Evolutionary conservation across 2,113 vertebrate genomes (phyloP), one percentile per base, ranked within the genome.

Genomic region (Myotis lucifugus): DNA sequence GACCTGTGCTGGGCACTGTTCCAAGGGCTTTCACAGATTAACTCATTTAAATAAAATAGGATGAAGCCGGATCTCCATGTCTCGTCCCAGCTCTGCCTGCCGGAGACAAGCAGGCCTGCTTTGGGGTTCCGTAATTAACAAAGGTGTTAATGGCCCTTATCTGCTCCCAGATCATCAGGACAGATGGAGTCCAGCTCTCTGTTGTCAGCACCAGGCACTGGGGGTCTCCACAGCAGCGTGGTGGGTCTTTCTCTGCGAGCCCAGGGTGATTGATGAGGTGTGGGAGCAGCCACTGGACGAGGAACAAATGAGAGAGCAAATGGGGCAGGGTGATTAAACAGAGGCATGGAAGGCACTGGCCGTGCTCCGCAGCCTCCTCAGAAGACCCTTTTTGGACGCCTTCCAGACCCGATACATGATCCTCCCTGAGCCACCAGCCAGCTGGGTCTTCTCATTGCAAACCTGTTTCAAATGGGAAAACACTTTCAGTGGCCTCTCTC

Each of bases 261-360:
- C 46, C 37, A 1, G 48, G 32, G 61, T 95, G 94, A 95, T 32
- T 82, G 88, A 97, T 95, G 96, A 96, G 90, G 95, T 95, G 85
- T n/a, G 37, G 84, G n/a, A 85, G 87, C 72, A 93, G 74, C 1
- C 0, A 42, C 25, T 76, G 89, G 81, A 64, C 0, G 1, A 56
- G 79, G 85, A 90, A 66, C 54, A 78, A 79, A 87, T 18, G 74
- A 93, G 90, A 92, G 50, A 37, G 81, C 56, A 29, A 87, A 88
- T 6, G 48, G 54, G 84, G 27, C 3, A 0, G 76, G 69, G 73
- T 73, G 87, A 79, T 64, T 19, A 46, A 82, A 69, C 93, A 76
- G 95, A 74, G 88, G 66, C 25, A 17, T n/a, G 86, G 90, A 70
- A 40, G 2, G 50, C 1, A 10, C 18, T 2, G 40, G 32, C 66